Evolutionary conservation across 2,113 vertebrate species (phyloP).

Genomic region (Coregonus clupeaformis): DNA sequence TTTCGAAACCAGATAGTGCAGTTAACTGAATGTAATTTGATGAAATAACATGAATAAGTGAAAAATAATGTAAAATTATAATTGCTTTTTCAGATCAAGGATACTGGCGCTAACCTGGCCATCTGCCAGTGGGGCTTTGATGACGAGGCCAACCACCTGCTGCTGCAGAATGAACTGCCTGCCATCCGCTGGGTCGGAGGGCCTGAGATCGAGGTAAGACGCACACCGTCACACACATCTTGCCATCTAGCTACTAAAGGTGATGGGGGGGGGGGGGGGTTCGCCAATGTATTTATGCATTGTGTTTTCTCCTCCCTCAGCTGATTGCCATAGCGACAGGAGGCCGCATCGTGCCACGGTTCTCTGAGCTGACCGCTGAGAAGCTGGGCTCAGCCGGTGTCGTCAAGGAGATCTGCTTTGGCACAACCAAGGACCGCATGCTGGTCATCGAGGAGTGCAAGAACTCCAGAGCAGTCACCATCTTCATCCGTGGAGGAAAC

Average conservation of each 20-base stretch:
- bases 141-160: slow-evolving; percentile 95
- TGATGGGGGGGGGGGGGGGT: too few relatives aligned
- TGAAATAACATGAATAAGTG: too few relatives aligned
- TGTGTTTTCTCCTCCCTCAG: slow-evolving; percentile 35
- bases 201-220: slow-evolving; percentile 93
- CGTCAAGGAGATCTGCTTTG: slow-evolving; percentile 92
- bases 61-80: too few relatives aligned
- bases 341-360: slow-evolving; percentile 92
- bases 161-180: slow-evolving; percentile 92
- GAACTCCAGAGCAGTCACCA: slow-evolving; percentile 94
- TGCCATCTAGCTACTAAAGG: not conserved
- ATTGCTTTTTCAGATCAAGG: slow-evolving; percentile 83
- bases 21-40: too few relatives aligned
- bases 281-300: too few relatives aligned
- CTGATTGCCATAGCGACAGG: slow-evolving; percentile 92
- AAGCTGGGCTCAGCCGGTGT: slow-evolving; percentile 90
- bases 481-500: slow-evolving; percentile 97
- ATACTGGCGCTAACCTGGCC: slow-evolving; percentile 91
- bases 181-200: slow-evolving; percentile 98
- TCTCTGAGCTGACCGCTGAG: slow-evolving; percentile 89
- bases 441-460: slow-evolving; percentile 95
- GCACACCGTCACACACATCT: not conserved
- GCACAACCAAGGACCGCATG: slow-evolving; percentile 97
- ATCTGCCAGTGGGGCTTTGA: slow-evolving; percentile 99
- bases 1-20: too few relatives aligned